These are phyloP conservation scores for Mesitornis unicolor DNA, from an alignment of 2,113 vertebrate genomes.

Conservation along the genomic window DNA sequence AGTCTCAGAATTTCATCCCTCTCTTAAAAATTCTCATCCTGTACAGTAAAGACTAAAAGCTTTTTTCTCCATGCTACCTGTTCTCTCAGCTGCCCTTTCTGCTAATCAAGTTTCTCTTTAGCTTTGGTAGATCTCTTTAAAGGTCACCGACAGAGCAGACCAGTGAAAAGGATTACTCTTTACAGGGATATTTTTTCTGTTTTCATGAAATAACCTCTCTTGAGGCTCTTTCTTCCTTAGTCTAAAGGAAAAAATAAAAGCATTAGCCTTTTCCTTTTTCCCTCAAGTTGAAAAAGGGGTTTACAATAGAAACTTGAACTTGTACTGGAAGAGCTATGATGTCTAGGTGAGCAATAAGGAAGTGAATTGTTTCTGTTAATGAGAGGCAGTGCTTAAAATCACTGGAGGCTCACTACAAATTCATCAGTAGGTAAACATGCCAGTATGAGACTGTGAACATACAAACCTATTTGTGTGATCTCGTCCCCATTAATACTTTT, in stretches of 20 bases:
- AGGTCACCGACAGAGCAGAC: slow-evolving; percentile 66
- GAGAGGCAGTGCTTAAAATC: neutral
- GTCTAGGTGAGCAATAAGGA: neutral
- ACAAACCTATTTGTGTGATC: neutral
- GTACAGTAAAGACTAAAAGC: slow-evolving; percentile 43
- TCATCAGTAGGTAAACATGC: neutral
- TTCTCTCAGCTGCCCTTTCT: slow-evolving; percentile 67
- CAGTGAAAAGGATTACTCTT: slow-evolving; percentile 52
- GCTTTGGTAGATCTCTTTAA: slow-evolving; percentile 65
- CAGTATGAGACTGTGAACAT: neutral
- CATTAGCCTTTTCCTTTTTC: slow-evolving; percentile 1
- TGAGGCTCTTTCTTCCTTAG: neutral
- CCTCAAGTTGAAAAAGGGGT: neutral
- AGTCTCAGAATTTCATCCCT: neutral
- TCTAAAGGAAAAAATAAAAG: neutral
- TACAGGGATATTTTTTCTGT: neutral
- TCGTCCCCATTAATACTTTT: neutral
- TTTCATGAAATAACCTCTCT: slow-evolving; percentile 4
- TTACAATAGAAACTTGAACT: neutral
- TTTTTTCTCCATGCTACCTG: slow-evolving; percentile 1
- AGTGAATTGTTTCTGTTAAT: neutral
- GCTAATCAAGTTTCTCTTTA: slow-evolving; percentile 68
- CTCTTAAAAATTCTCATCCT: slow-evolving; percentile 59
- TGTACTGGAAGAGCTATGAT: neutral
- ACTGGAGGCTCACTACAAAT: neutral